These are phyloP conservation scores for Nomada ruficornis DNA, from an alignment of 2,888 invertebrate genomes.

Conservation along the genomic window DNA sequence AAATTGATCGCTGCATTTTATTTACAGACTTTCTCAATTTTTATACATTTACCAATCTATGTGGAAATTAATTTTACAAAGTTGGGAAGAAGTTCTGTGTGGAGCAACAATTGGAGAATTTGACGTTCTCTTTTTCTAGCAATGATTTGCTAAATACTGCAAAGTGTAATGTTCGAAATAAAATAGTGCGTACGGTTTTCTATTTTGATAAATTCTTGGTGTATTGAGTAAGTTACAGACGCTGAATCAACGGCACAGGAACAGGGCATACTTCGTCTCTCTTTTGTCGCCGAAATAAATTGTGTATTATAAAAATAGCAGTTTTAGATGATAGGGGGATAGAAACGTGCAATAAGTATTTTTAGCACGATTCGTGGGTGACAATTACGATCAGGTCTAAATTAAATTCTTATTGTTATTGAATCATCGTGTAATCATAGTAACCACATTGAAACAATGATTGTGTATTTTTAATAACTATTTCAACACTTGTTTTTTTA, in stretches of 20 bases:
- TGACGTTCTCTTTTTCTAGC: neutral
- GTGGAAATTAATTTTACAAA: too few species aligned
- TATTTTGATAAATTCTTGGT: neutral
- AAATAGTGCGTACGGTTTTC: neutral
- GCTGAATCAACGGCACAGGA: neutral
- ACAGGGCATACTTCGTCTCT: neutral
- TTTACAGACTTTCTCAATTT: too few species aligned
- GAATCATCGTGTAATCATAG: neutral
- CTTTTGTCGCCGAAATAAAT: neutral
- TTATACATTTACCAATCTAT: too few species aligned
- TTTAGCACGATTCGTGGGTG: neutral
- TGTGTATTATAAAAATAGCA: constrained; percentile 2
- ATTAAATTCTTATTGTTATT: neutral
- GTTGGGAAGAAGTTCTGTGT: neutral
- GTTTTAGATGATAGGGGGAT: neutral
- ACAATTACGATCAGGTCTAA: neutral
- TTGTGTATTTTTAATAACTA: too few species aligned
- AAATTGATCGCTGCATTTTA: too few species aligned
- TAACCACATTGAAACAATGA: too few species aligned
- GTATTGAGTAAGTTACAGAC: neutral
- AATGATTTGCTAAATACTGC: too few species aligned
- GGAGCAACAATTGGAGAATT: neutral
- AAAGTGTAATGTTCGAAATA: neutral
- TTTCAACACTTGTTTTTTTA: too few species aligned
- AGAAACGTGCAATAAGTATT: neutral